Evolutionary conservation across 1,140 invertebrate species (phyloP), one percentile per base, ranked within the genome.

Genomic region (Aphis gossypii): DNA sequence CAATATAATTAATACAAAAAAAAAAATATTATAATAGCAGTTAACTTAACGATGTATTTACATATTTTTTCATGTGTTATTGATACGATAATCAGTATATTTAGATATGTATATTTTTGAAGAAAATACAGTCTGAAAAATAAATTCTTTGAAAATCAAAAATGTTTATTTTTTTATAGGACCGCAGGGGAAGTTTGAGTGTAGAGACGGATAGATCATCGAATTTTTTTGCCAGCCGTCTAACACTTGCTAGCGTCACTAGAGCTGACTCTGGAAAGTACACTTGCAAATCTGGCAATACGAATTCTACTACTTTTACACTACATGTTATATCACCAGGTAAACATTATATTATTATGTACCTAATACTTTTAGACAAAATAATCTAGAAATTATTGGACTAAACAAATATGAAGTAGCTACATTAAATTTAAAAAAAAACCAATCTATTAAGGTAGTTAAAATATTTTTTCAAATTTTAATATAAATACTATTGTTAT

Each of bases 231-330:
- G 94, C 95, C 92, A 96, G 95, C 82, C 95, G 95, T 94, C 95
- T 95, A 87, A 96, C 96, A 88, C 94, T 96, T 92, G 95, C 95
- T 51, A 95, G 95, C n/a, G 95, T 96, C 46, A 95, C 95, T 38
- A 93, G 94, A 35, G 94, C 94, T 83, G 96, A 96, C 94, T 95
- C 95, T 1, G 96, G 96, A 9, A 96, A 96, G 94, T 96, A 96
- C 94, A 96, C 96, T 41, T 96, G 96, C 94, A 95, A 95, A 94
- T 96, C 96, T 4, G 95, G 95, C 35, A 95, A 96, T 93, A 95
- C 95, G 60, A 95, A 95, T 54, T 95, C 95, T 9, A 95, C 96
- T 86, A 96, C 95, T 30, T 95, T 96, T 91, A 94, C 95, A 93
- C 95, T 96, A 93, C 94, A 96, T 94, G 96, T 96, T 56, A 95